Evolutionary conservation across 2,888 invertebrate genomes (phyloP).

Genomic region (Lamproptera curius): DNA sequence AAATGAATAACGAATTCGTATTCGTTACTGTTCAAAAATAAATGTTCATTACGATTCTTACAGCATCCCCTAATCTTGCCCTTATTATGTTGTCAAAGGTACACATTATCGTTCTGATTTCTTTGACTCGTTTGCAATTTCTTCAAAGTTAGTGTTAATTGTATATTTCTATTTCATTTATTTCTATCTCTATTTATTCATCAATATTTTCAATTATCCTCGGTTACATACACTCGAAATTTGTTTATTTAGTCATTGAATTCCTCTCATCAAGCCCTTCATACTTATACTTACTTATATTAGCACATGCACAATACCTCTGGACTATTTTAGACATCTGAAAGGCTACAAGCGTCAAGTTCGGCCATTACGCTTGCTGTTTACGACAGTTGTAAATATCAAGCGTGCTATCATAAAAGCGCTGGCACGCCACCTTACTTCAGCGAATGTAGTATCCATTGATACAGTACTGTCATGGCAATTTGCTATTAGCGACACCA

Average conservation of each 20-base stretch:
- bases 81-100: not conserved
- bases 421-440: slow-evolving; percentile 28
- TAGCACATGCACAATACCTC: not conserved
- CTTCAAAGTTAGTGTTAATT: not conserved
- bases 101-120: no score
- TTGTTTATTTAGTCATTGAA: not conserved
- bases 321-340: no score
- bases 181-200: not conserved
- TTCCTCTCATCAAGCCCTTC: no score
- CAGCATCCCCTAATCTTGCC: no score
- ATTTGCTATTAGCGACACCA: no score
- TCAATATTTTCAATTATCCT: not conserved
- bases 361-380: slow-evolving; percentile 16
- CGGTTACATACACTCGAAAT: not conserved
- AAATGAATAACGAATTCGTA: not conserved
- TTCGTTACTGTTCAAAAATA: no score
- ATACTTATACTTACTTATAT: not conserved
- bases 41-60: no score
- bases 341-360: slow-evolving; percentile 3
- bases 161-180: not conserved
- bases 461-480: no score
- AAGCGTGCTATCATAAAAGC: slow-evolving; percentile 26
- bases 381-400: slow-evolving; percentile 32
- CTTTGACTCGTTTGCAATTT: no score
- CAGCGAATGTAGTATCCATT: no score